Evolutionary conservation across 2,888 invertebrate genomes (phyloP), one percentile per base, ranked within the genome.

Genomic region (Pseudococcus viburni): DNA sequence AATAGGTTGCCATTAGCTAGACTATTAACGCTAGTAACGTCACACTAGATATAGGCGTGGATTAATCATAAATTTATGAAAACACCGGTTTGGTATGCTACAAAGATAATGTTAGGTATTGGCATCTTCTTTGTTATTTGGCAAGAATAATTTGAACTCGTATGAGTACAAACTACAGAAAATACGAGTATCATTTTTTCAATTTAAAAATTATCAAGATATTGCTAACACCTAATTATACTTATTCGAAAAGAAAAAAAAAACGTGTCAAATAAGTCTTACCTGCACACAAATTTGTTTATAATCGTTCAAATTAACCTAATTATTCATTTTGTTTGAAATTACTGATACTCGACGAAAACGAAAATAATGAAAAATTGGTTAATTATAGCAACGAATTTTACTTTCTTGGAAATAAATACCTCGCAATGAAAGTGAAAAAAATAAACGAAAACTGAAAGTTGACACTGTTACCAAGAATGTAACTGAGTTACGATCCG

Each of bases 371-470:
- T 12, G 55, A 55, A 22, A 64, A n/a, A 22, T 11, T 73, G 33
- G 8, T 33, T 73, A 73, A 73, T 73, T 17, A 33, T 15, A 15
- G 22, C 64, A 22, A 22, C 8, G 33, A 73, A 33, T 73, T 73
- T 73, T 73, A 33, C 33, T 33, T 73, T 73, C 73, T 64, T 64
- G 17, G 15, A 59, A 59, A 64, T 26, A 73, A 33, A 73, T 73
- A 33, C 26, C 8, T 9, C 26, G 59, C 8, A 64, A 73, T 73
- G 73, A 73, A 73, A 73, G 33, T 73, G 26, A 33, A 73, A 8
- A 26, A 68, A 26, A 22, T 26, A 26, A 9, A 26, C n/a, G 6
- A 64, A 22, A 15, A n/a, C 19, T 17, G 19, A 22, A 22, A 64
- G 64, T 64, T 64, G 19, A 7, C 9, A 64, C 42, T 19, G n/a